A percentile compares a stretch with the other conserved stretches of the same genome.
Evolutionary conservation across 2,113 vertebrate species (phyloP).

Genomic region (Microcebus ravelobensis): DNA sequence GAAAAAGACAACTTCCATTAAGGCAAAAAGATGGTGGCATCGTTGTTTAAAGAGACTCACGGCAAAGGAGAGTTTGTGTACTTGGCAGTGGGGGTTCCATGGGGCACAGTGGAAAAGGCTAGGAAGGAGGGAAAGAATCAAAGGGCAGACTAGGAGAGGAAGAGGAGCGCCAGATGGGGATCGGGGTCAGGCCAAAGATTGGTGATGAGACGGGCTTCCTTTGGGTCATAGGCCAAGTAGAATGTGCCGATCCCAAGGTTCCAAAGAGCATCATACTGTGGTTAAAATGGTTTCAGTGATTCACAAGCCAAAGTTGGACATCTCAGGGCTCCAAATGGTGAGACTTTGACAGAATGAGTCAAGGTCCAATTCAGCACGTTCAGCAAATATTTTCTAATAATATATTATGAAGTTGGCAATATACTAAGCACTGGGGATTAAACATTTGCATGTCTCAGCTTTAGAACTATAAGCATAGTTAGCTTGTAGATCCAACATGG

Average conservation of each 20-base stretch:
- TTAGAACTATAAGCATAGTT: neutral
- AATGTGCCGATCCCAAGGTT: neutral
- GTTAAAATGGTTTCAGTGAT: neutral
- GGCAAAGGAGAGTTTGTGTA: neutral
- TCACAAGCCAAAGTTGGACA: neutral
- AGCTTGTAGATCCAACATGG: neutral
- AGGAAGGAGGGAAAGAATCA: neutral
- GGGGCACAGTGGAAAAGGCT: neutral
- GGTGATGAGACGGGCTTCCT: neutral
- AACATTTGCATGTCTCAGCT: neutral
- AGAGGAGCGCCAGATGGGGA: neutral
- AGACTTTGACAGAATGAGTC: neutral
- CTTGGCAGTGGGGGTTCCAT: neutral
- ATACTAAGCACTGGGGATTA: neutral
- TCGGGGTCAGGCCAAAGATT: neutral
- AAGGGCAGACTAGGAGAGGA: neutral
- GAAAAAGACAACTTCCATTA: neutral
- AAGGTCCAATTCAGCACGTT: neutral
- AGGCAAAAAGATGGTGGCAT: neutral
- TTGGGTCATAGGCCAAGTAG: neutral
- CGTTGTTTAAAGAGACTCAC: neutral
- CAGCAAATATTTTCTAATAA: constrained; percentile 10
- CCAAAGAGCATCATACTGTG: neutral
- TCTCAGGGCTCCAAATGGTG: neutral
- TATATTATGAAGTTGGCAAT: neutral